Evolutionary conservation across 2,113 vertebrate species (phyloP).

Genomic region (Asarcornis scutulata): DNA sequence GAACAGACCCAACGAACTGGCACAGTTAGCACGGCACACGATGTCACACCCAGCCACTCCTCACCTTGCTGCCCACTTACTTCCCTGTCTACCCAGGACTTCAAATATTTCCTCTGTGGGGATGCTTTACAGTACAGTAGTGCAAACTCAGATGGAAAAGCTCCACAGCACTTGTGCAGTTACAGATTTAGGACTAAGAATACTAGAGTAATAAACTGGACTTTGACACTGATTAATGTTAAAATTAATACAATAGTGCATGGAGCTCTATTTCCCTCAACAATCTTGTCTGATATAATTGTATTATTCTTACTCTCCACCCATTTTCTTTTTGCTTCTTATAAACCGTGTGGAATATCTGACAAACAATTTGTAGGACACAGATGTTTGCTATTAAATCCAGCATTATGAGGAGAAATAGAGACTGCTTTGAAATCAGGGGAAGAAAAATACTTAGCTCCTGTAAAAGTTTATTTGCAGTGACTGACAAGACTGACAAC

Average conservation of each 20-base stretch:
- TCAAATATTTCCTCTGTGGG: background rate
- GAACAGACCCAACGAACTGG: background rate
- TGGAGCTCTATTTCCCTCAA: background rate
- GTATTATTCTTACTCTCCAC: background rate
- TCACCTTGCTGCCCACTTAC: background rate
- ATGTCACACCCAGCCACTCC: rapidly evolving
- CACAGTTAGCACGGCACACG: rapidly evolving
- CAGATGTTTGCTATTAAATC: background rate
- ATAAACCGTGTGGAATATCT: background rate
- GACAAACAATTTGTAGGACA: background rate
- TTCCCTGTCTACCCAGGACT: rapidly evolving
- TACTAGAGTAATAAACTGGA: background rate
- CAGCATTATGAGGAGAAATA: background rate
- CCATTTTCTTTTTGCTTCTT: background rate
- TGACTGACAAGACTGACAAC: background rate
- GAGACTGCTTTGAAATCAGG: background rate
- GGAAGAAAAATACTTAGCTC: background rate
- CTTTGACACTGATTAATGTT: background rate
- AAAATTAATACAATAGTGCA: background rate
- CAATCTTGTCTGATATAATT: background rate
- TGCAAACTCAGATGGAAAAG: background rate
- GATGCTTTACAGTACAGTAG: background rate
- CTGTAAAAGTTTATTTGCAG: background rate
- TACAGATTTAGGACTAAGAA: background rate
- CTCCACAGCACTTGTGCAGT: background rate